Conservation (phyloP, 1,140 invertebrate genomes). For the Drosophila neocordata region DNA sequence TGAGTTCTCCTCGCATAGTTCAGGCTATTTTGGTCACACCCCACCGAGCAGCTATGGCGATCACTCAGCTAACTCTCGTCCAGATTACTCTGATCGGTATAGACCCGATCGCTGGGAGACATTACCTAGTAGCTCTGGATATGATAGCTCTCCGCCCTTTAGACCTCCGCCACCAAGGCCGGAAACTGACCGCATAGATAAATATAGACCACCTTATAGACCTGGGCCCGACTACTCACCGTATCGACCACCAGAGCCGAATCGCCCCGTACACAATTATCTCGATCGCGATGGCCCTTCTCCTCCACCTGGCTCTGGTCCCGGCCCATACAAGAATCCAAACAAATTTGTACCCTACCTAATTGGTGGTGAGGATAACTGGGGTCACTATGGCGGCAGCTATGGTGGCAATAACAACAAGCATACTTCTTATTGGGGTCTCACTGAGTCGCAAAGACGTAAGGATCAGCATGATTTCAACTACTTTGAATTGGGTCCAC, state of each 20-base stretch:
- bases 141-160: slow-evolving; percentile 58
- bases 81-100: slow-evolving; percentile 72
- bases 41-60: slow-evolving; percentile 71
- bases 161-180: slow-evolving; percentile 60
- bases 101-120: slow-evolving; percentile 78
- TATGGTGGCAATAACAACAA: slow-evolving; percentile 80
- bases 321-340: slow-evolving; percentile 61
- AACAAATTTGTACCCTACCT: slow-evolving; percentile 77
- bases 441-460: slow-evolving; percentile 64
- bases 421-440: slow-evolving; percentile 73
- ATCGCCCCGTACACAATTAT: slow-evolving; percentile 63
- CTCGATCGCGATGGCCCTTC: slow-evolving; percentile 71
- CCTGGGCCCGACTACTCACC: slow-evolving; percentile 69
- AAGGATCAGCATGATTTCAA: slow-evolving; percentile 79
- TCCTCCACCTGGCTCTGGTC: not conserved
- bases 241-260: slow-evolving; percentile 58
- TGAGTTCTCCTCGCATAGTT: slow-evolving; percentile 72
- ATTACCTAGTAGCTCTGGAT: slow-evolving; percentile 74
- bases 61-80: slow-evolving; percentile 37
- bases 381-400: slow-evolving; percentile 81
- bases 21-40: slow-evolving; percentile 70
- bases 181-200: slow-evolving; percentile 67
- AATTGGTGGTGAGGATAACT: slow-evolving; percentile 68
- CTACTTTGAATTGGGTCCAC: slow-evolving; percentile 72
- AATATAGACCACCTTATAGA: slow-evolving; percentile 70